Conservation (phyloP, 1,140 invertebrate genomes). For the Cyclargus thomasi region DNA sequence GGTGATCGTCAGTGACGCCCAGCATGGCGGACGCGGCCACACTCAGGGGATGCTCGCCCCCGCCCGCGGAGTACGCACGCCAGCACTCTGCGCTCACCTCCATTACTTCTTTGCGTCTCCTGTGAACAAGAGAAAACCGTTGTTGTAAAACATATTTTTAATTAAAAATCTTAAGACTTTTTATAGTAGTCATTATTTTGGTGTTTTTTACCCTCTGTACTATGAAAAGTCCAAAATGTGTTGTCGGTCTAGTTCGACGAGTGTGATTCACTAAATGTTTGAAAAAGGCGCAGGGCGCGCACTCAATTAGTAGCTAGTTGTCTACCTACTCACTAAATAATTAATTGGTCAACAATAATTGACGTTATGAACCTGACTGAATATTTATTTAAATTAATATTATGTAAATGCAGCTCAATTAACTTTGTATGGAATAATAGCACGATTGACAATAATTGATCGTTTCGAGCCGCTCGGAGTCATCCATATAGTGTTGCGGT, state of each 20-base stretch:
- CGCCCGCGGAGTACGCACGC: constrained; percentile 61
- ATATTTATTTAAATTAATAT: constrained; percentile 2
- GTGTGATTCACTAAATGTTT: too few relatives aligned
- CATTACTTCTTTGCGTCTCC: constrained; percentile 69
- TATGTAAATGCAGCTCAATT: neutral
- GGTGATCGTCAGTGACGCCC: constrained; percentile 49
- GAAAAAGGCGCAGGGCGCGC: too few relatives aligned
- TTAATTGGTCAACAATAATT: neutral
- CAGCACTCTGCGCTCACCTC: constrained; percentile 64
- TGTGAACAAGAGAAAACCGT: constrained; percentile 38
- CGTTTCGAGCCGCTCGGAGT: neutral
- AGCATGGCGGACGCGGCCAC: constrained; percentile 58
- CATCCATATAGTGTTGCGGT: neutral
- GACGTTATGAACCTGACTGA: neutral
- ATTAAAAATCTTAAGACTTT: neutral
- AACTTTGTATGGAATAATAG: neutral
- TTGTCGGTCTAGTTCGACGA: too few relatives aligned
- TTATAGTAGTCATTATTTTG: too few relatives aligned
- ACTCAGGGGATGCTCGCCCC: constrained; percentile 54
- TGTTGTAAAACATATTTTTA: neutral
- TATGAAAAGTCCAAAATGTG: too few relatives aligned
- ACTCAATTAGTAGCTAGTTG: neutral
- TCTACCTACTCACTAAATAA: neutral
- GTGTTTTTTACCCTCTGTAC: too few relatives aligned
- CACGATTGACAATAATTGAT: neutral